Base-by-base conservation (phyloP, 2,113 vertebrate species). In the Ophthalmolycus amberensis region DNA sequence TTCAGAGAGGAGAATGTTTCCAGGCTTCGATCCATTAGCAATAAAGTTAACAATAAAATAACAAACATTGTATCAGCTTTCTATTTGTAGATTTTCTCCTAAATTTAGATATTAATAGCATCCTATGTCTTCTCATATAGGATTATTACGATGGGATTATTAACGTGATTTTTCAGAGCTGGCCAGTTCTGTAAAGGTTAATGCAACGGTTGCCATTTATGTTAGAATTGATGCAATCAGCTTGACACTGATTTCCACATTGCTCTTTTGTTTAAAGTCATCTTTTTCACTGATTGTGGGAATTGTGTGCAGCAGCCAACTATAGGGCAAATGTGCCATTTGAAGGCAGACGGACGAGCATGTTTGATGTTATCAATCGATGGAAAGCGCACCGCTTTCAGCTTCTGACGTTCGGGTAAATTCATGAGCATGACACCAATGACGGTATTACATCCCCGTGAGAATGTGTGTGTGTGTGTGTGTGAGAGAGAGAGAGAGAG, bases 331-430 rank as follows among this genome's bases (percentile, higher is more conserved):
- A 73, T 71, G 62, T 84, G 73, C 37, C 79, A 73, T 78, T 10
- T 50, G 16, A 46, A 80, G 54, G 59, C 40, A 46, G 78, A 3
- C 56, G 4, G 29, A 77, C 75, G 46, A 29, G 29, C 70, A 15
- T 59, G 59, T 84, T 70, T 40, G 81, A 88, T 89, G 68, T 79
- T 85, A 91, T 88, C 86, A 72, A 83, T 46, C n/a, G 56, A 79
- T 74, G 75, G 72, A 79, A 58, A 58, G 70, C 4, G 3, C 65
- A 5, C 78, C 22, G 67, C 89, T 87, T 91, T 92, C 70, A 91
- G 88, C 79, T 63, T 34, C 38, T 85, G 80, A 89, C 82, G 80
- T 89, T 86, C 81, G 60, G 52, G 58, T 42, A 42, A 54, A 87
- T 85, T 77, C 79, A 75, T n/a, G 71, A 75, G 69, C 64, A 14